These are phyloP conservation scores for Corticium candelabrum DNA, from an alignment of 37 sponge, comb jelly and placozoan species.

Conservation along the genomic window DNA sequence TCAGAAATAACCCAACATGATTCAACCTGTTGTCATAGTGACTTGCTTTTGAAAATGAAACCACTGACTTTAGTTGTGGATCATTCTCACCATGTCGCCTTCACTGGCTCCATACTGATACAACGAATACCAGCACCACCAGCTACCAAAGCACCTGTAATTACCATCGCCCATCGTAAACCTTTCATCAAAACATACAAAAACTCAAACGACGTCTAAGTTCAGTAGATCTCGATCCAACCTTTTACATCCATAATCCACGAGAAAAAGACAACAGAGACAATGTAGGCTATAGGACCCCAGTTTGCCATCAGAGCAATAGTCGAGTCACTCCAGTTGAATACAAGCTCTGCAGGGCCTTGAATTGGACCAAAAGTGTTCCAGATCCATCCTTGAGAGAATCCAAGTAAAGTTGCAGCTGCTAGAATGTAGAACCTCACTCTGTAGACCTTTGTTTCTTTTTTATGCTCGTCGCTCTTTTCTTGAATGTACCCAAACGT, in stretches of 20 bases:
- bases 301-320: conserved; percentile 20
- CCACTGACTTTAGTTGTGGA: too few relatives aligned
- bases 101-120: background rate
- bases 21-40: background rate
- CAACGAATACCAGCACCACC: conserved; percentile 11
- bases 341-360: conserved; percentile 1
- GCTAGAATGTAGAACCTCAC: background rate
- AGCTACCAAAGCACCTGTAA: background rate
- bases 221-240: background rate
- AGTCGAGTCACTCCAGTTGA: conserved; percentile 6
- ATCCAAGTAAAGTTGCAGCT: background rate
- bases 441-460: background rate
- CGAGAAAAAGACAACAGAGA: background rate
- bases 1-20: background rate
- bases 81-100: conserved; percentile 2
- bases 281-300: conserved; percentile 7
- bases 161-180: background rate
- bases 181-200: background rate
- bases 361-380: conserved; percentile 14
- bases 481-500: too few relatives aligned
- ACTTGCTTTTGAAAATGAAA: too few relatives aligned
- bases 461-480: too few relatives aligned
- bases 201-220: background rate
- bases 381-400: conserved; percentile 14
- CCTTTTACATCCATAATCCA: conserved; percentile 13